Evolutionary conservation across 2,113 vertebrate genomes (phyloP), one percentile per base, ranked within the genome.

Genomic region (Anarrhichthys ocellatus): DNA sequence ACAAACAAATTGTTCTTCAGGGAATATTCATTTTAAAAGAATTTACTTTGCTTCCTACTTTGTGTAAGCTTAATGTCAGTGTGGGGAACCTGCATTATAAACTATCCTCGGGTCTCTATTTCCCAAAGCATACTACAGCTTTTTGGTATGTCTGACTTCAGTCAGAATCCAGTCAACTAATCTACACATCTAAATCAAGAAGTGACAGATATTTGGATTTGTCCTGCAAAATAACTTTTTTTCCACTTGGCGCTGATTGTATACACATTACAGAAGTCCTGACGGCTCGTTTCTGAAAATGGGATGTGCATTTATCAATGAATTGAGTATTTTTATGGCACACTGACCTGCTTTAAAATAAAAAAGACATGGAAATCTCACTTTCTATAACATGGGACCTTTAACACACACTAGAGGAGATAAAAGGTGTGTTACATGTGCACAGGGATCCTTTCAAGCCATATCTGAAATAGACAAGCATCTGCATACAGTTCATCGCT

Each of bases 151-250:
- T 46, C 44, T 52, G 13, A 32, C 46, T 63, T 59, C 10, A 32
- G 24, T 48, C 27, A 20, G 22, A 76, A 44, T 54, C 29, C 20
- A 62, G 8, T 69, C 9, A 29, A 32, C 42, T 52, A 29, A 32
- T 14, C 17, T 63, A 7, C 15, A 56, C 50, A 5, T 58, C 24
- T 7, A n/a, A 71, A 66, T 40, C 48, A 74, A 40, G 20, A 63
- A 8, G 4, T 52, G 40, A 42, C 56, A 69, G 59, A 50, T 77
- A 18, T 75, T 70, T 69, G 50, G 54, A 36, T 38, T 27, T 63
- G 3, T 50, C 24, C 40, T 36, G 14, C 38, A 52, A 70, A 29
- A 4, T 6, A 4, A 52, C 5, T 9, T 27, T 38, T 38, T 69
- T 50, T 32, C 32, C 32, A 32, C 32, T 32, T 32, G 32, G 32